Evolutionary conservation across 2,113 vertebrate genomes (phyloP), one percentile per base, ranked within the genome.

Genomic region (Perognathus longimembris): DNA sequence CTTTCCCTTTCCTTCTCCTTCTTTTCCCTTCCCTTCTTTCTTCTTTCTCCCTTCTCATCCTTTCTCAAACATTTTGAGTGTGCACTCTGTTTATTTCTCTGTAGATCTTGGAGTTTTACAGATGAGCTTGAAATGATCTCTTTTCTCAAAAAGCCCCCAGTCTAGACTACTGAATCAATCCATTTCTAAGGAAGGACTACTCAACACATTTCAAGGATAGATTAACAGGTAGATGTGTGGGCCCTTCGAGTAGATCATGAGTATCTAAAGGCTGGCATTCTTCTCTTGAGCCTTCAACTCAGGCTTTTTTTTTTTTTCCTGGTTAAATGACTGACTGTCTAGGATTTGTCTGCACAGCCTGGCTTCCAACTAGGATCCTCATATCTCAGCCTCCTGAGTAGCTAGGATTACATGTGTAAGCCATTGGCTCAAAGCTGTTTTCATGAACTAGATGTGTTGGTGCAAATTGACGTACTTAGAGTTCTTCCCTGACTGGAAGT

Each of bases 401-500:
- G 2, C 50, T 54, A 18, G 50, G 50, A 15, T 54, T 54, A 54
- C 4, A 54, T 12, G 15, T 54, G 15, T 54, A 54, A 54, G 50
- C 14, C 50, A 14, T 15, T 17, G 14, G 50, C 14, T 54, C 76
- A 90, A 93, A 78, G 3, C 40, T 74, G n/a, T 40, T 90, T 94
- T 76, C 18, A 57, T 77, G 87, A 83, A 86, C n/a, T 83, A 78
- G 59, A 83, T 45, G 86, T 17, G 17, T 54, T 54, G 90, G 36
- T 69, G n/a, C 40, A 67, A 87, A 18, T 42, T 75, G 54, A 15
- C 15, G 1, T 67, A 94, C 88, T 4, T 54, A 36, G 17, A 92
- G 54, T 85, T 15, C 61, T 94, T 61, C 9, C 38, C 45, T 93
- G 45, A 76, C 93, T 90, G 11, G 74, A 71, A 88, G 50, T 85